Percentiles rank a stretch among this genome's conserved stretches.
Evolutionary conservation across 2,888 invertebrate species (phyloP).

Genomic region (Cataglyphis rosenhaueri): DNA sequence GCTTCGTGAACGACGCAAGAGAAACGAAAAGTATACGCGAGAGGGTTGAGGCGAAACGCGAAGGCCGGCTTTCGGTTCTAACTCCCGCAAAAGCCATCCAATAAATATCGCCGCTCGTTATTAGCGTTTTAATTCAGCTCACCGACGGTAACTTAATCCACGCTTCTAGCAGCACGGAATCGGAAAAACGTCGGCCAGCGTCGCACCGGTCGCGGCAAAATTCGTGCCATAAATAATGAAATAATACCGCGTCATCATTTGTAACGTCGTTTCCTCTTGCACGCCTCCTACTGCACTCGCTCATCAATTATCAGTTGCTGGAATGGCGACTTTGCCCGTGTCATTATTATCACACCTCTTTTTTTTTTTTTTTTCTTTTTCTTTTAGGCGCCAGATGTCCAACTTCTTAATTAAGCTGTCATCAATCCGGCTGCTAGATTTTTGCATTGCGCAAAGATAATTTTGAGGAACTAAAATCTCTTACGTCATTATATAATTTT

Average conservation of each 20-base stretch:
- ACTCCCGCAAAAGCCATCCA: constrained; percentile 78
- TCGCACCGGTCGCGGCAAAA: constrained; percentile 65
- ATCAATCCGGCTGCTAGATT: constrained; percentile 28
- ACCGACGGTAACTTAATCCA: constrained; percentile 81
- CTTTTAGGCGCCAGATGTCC: constrained; percentile 3
- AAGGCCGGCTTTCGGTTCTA: constrained; percentile 61
- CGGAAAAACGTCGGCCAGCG: constrained; percentile 78
- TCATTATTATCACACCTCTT: constrained; percentile 53
- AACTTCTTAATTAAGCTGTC: constrained; percentile 40
- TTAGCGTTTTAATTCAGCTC: constrained; percentile 84
- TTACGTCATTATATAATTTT: not conserved
- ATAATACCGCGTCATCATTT: constrained; percentile 81
- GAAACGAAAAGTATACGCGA: constrained; percentile 9
- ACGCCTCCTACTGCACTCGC: constrained; percentile 28
- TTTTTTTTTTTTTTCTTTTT: constrained; percentile 35
- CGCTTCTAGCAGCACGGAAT: constrained; percentile 69
- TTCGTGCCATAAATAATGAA: constrained; percentile 81
- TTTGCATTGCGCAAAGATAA: not conserved
- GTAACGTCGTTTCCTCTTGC: constrained; percentile 71
- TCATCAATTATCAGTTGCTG: constrained; percentile 66
- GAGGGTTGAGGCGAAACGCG: constrained; percentile 36
- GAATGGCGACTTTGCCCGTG: constrained; percentile 23
- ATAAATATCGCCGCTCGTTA: constrained; percentile 84
- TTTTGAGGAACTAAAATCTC: not conserved
- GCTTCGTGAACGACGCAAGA: constrained; percentile 46